Conservation (phyloP, 2,113 vertebrate genomes). For the Anguilla japonica region DNA sequence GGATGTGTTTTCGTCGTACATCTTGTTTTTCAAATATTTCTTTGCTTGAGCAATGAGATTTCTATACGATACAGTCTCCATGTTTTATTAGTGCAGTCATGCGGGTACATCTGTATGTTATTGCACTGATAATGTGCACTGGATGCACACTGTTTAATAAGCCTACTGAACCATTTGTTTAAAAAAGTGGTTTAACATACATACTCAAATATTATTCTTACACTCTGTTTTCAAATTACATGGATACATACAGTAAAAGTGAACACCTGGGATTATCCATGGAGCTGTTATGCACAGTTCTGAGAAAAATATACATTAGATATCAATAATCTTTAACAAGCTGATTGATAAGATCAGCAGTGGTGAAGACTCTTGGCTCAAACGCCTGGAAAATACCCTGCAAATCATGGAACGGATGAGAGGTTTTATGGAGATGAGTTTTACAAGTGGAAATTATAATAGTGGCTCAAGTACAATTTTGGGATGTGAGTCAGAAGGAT, state of each 20-base stretch:
- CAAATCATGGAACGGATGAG: constrained; percentile 4
- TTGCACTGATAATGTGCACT: neutral
- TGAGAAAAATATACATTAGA: neutral
- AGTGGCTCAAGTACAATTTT: constrained; percentile 12
- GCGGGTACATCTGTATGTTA: no score
- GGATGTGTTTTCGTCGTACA: neutral
- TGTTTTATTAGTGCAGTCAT: no score
- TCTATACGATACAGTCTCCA: no score
- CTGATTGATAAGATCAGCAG: constrained; percentile 27
- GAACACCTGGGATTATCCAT: neutral
- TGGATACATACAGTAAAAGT: neutral
- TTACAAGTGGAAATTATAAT: constrained; percentile 36
- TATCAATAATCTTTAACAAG: constrained; percentile 28
- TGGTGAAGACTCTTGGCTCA: neutral
- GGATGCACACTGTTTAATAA: neutral
- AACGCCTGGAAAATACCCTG: constrained; percentile 20
- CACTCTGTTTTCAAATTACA: neutral
- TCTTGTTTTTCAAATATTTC: neutral
- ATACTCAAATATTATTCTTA: neutral
- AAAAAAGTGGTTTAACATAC: no score
- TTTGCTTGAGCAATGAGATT: no score
- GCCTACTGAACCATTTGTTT: neutral
- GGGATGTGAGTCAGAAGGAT: neutral
- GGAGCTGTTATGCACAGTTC: neutral
- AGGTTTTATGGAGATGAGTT: constrained; percentile 4